Evolutionary conservation across 2,113 vertebrate genomes (phyloP), one percentile per base, ranked within the genome.

Genomic region (Lepus europaeus): DNA sequence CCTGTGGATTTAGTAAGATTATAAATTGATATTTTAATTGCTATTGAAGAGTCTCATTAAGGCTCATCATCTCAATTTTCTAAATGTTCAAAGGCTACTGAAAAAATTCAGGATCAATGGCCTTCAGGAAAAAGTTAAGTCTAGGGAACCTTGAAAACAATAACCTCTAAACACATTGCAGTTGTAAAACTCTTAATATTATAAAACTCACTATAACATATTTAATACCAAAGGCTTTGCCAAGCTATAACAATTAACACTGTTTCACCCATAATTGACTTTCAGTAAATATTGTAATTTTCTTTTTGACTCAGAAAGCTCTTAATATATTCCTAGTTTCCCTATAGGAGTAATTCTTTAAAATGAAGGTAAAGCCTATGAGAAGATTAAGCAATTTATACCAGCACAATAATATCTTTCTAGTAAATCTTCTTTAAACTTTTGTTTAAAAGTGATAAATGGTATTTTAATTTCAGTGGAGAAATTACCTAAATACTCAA

Each of bases 21-120:
- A 78, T 6, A 85, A 68, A 85, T 23, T 82, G 59, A 36, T 79
- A 91, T 59, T 82, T 78, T 25, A 86, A 33, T 64, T 89, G 64
- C 13, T 59, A 73, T 80, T 83, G 69, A 86, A 88, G 92, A 61
- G 19, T 70, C 73, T 94, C 33, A 94, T 79, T 95, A 94, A 85
- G 53, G 63, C 3, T 59, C 36, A 76, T 84, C 33, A 87, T 45
- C 17, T 84, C 3, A 23, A 49, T 61, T 78, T 78, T 14, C 25
- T 73, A 73, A 74, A 77, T 49, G 49, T 79, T 84, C 53, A 90
- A 93, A 93, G 68, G 12, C 5, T 29, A 85, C 70, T 95, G 82
- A 73, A 84, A 89, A 92, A 95, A 63, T 81, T 76, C 69, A 77
- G 12, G 22, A 73, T 82, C 8, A 64, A 87, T 95, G 69, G 12